phyloP scores from a whole-genome alignment of 2,888 invertebrate genomes.

The Machimus atricapillus region DNA sequence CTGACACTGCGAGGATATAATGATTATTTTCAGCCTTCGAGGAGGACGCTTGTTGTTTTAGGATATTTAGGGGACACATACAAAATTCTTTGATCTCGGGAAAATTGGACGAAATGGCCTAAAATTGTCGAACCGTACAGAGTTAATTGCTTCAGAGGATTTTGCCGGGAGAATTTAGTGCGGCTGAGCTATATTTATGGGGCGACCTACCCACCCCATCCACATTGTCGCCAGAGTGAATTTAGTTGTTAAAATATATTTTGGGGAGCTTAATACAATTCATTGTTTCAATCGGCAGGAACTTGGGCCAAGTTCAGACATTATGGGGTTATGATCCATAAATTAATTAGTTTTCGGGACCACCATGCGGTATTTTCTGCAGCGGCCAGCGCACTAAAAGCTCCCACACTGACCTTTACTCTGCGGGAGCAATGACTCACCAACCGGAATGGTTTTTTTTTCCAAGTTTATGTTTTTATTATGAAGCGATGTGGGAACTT shows the following conservation, averaged over 20 bases:
- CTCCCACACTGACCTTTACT: not conserved
- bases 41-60: constrained; percentile 15
- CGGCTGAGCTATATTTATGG: constrained; percentile 19
- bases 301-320: not conserved
- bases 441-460: not conserved
- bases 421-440: not conserved
- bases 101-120: constrained; percentile 34
- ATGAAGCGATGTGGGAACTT: not conserved
- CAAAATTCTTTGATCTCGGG: constrained; percentile 32
- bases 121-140: constrained; percentile 36
- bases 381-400: not conserved
- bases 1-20: not conserved
- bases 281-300: constrained; percentile 1
- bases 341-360: not conserved
- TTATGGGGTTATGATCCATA: not conserved
- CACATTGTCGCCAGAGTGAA: not conserved
- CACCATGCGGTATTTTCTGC: not conserved
- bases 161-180: not conserved
- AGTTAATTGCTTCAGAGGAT: constrained; percentile 35
- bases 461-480: not conserved
- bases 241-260: constrained; percentile 15
- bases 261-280: constrained; percentile 6
- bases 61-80: constrained; percentile 25
- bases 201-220: not conserved
- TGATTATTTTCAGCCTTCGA: constrained; percentile 18